Evolutionary conservation across 2,888 invertebrate genomes (phyloP).

Genomic region (Drosophila nr. fundita): DNA sequence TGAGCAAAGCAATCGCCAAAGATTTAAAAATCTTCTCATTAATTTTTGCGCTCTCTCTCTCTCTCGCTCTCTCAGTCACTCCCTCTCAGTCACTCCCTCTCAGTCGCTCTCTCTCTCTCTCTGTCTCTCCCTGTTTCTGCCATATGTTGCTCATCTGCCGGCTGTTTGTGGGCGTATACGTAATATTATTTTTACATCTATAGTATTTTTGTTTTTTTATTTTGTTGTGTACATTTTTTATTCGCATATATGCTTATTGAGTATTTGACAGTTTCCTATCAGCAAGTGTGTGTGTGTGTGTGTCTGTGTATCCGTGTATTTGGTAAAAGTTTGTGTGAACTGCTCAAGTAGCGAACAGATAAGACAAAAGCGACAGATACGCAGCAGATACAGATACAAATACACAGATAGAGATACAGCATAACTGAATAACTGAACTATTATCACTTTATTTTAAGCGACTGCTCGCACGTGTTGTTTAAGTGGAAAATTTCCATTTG

Average conservation of each 20-base stretch:
- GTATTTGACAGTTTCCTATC: constrained; percentile 23
- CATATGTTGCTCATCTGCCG: constrained; percentile 21
- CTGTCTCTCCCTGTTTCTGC: neutral
- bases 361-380: constrained; percentile 29
- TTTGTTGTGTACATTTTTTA: constrained; percentile 10
- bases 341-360: constrained; percentile 41
- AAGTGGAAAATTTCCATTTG: constrained; percentile 29
- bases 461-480: constrained; percentile 32
- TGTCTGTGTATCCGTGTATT: neutral
- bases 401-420: neutral
- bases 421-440: neutral
- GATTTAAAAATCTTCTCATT: constrained; percentile 6
- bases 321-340: constrained; percentile 23
- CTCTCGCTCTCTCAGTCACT: neutral
- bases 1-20: constrained; percentile 28
- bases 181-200: constrained; percentile 28
- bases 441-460: neutral
- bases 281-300: neutral
- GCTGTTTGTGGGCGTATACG: constrained; percentile 32
- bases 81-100: neutral
- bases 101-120: neutral
- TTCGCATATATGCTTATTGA: constrained; percentile 17
- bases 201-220: constrained; percentile 28
- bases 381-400: constrained; percentile 5
- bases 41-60: neutral